These are phyloP conservation scores for Tapirus indicus DNA, from an alignment of 2,797 vertebrate genomes.

Conservation along the genomic window DNA sequence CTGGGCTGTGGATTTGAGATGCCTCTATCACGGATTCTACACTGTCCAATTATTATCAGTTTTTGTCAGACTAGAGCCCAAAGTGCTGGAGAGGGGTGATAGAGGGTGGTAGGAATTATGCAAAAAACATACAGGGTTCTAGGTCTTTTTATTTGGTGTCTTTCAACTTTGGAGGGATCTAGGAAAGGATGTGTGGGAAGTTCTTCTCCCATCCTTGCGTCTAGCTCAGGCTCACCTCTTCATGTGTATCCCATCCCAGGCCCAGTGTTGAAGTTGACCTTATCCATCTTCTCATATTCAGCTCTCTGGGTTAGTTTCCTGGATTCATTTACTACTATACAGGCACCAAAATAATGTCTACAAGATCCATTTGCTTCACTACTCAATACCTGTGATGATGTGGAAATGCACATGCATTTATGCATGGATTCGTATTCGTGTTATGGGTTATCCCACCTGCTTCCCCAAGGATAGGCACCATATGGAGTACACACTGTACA, in stretches of 20 bases:
- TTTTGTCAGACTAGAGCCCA: not conserved
- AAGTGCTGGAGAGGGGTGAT: not conserved
- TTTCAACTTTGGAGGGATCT: conserved; percentile 14
- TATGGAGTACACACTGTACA: conserved; percentile 23
- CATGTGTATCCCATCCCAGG: not conserved
- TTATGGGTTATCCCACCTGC: not conserved
- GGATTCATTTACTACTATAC: not conserved
- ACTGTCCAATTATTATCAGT: not conserved
- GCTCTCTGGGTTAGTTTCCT: not conserved
- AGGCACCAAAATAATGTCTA: not conserved
- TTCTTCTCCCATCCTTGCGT: not conserved
- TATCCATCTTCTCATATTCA: not conserved
- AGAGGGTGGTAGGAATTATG: not conserved
- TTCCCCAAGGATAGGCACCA: conserved; percentile 47
- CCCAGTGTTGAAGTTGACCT: not conserved
- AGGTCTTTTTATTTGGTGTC: not conserved
- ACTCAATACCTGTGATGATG: not conserved
- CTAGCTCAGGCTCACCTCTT: not conserved
- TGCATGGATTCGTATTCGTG: conserved; percentile 18
- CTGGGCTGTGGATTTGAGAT: not conserved
- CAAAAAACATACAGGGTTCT: not conserved
- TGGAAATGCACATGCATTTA: not conserved
- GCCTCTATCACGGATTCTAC: not conserved
- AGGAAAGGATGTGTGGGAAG: not conserved
- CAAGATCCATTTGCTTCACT: not conserved